phyloP scores from a whole-genome alignment of 2,113 vertebrate genomes.

The Morone chrysops region DNA sequence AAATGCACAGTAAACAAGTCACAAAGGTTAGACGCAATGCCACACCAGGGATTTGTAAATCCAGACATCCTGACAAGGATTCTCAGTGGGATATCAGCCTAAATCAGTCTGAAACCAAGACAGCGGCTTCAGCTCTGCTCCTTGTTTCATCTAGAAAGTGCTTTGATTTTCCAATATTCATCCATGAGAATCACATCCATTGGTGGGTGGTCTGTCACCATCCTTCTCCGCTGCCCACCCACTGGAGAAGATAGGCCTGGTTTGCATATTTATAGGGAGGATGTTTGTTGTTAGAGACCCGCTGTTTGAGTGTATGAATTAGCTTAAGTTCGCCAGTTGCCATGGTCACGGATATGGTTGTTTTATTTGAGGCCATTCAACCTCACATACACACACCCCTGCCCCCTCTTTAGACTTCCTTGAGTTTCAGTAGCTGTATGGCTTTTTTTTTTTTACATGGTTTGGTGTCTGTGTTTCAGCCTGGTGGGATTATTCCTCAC shows the following conservation, averaged over 20 bases:
- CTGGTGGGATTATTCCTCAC: constrained; percentile 11
- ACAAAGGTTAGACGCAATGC: constrained; percentile 51
- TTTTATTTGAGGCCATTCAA: constrained; percentile 73
- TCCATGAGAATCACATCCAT: constrained; percentile 51
- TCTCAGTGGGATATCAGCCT: constrained; percentile 36
- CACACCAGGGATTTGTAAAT: constrained; percentile 50
- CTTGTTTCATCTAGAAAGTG: background rate
- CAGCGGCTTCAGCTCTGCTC: constrained; percentile 2
- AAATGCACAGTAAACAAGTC: constrained; percentile 56
- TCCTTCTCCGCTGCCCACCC: constrained; percentile 62
- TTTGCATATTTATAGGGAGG: constrained; percentile 82
- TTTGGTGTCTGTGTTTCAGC: constrained; percentile 27
- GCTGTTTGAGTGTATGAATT: constrained; percentile 80
- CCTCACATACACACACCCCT: constrained; percentile 41
- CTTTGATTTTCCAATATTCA: constrained; percentile 39
- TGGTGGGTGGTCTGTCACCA: constrained; percentile 75
- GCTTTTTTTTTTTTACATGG: constrained; percentile 12
- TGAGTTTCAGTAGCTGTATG: constrained; percentile 33
- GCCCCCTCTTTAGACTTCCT: constrained; percentile 5
- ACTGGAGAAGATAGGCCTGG: constrained; percentile 61
- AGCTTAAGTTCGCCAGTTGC: constrained; percentile 76
- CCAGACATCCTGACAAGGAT: constrained; percentile 61
- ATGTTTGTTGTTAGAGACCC: constrained; percentile 81
- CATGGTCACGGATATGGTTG: constrained; percentile 79
- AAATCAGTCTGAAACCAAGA: constrained; percentile 11